These are phyloP conservation scores for Drosophila sulfurigaster DNA, from an alignment of 1,140 invertebrate genomes.

Conservation along the genomic window DNA sequence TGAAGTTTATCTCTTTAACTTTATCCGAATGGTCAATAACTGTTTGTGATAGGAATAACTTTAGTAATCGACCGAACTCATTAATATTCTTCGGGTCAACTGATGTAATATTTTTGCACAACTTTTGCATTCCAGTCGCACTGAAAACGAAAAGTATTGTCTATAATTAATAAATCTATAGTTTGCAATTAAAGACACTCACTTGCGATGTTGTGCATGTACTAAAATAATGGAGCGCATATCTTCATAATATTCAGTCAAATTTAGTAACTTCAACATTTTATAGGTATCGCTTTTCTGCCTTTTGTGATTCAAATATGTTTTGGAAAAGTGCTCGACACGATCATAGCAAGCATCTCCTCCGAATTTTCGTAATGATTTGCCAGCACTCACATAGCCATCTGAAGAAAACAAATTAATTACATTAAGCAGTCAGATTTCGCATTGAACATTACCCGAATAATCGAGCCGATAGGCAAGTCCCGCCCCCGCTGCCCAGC, in stretches of 20 bases:
- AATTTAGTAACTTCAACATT: constrained; percentile 5
- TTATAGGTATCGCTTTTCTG: constrained; percentile 8
- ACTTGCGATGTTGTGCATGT: constrained; percentile 44
- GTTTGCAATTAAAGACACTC: neutral
- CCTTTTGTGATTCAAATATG: constrained; percentile 20
- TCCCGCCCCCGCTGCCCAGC: constrained; percentile 90
- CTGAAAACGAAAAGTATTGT: constrained; percentile 4
- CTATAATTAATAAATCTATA: neutral
- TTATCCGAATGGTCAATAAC: neutral
- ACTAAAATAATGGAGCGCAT: neutral
- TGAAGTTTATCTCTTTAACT: neutral
- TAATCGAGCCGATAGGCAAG: constrained; percentile 78
- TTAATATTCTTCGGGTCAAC: constrained; percentile 4
- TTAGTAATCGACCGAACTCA: constrained; percentile 3
- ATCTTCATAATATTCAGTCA: neutral
- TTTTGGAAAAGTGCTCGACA: neutral
- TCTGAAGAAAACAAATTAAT: constrained; percentile 9
- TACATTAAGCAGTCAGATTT: neutral
- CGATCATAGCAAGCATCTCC: constrained; percentile 35
- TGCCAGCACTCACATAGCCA: constrained; percentile 23
- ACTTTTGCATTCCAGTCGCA: neutral
- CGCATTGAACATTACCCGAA: constrained; percentile 11
- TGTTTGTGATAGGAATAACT: constrained; percentile 9
- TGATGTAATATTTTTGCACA: constrained; percentile 28
- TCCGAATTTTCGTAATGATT: constrained; percentile 26